Base-by-base conservation (phyloP, 2,797 vertebrate species). In the Distichodus sexfasciatus region DNA sequence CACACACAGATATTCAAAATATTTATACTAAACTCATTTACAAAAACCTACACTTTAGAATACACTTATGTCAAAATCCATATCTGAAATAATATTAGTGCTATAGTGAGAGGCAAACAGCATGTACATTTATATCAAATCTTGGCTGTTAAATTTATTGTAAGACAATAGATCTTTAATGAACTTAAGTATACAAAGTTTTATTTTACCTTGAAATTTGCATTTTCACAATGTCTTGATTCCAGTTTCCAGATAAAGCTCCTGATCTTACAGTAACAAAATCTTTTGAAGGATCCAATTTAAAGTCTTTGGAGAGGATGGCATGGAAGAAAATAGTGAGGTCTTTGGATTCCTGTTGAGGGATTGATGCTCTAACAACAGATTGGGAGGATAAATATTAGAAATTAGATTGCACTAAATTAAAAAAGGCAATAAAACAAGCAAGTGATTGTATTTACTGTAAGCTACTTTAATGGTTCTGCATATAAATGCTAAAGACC, bases 311-410 rank as follows among this genome's bases (percentile, higher is more conserved):
- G 0, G 96, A 96, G 0, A 98, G 66, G 71, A 98, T 72, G 0
- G 94, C 96, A 1, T 98, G 95, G 81, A 98, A 98, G 77, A 90
- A 93, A 3, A 98, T 88, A 0, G 64, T 90, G 41, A 97, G 47
- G 58, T 0, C 76, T 79, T 0, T 66, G 78, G 68, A 10, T 81
- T 10, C 23, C 11, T 28, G 28, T 15, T 58, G 65, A 36, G 43
- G 53, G 23, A 38, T 19, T 48, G 54, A 21, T 14, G 53, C 48
- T 17, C 66, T 68, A 68, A 50, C n/a, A n/a, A n/a, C 4, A 36
- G 24, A 61, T 21, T 46, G 26, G 40, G n/a, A n/a, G n/a, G n/a
- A n/a, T n/a, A n/a, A n/a, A n/a, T n/a, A n/a, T n/a, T 7, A 2
- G n/a, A 17, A 33, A 55, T 21, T 26, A 15, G n/a, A 26, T 28